Percentiles rank a stretch among this genome's conserved stretches.
Conservation (phyloP, 2,797 vertebrate species). For the Sebastiscus tertius region DNA sequence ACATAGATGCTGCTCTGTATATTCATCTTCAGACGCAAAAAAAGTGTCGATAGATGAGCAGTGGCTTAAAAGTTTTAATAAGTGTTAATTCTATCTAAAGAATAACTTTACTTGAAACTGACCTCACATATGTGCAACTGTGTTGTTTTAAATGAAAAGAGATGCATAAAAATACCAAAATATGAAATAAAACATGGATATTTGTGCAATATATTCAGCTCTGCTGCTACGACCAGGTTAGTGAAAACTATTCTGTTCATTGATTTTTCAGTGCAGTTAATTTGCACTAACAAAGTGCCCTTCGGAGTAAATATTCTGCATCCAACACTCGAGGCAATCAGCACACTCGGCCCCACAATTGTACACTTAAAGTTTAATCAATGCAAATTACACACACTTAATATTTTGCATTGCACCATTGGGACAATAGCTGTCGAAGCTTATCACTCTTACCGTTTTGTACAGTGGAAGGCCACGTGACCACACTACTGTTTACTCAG, state of each 20-base stretch:
- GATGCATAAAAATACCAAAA: neutral
- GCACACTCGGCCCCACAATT: conserved; percentile 64
- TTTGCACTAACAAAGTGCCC: conserved; percentile 80
- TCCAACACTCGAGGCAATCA: conserved; percentile 77
- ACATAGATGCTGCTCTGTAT: conserved; percentile 65
- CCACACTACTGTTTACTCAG: conserved; percentile 2
- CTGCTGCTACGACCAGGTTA: neutral
- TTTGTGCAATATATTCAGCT: neutral
- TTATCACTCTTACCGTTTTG: conserved; percentile 18
- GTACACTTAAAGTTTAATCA: conserved; percentile 81
- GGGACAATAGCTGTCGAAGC: conserved; percentile 35
- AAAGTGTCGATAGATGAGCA: neutral
- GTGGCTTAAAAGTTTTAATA: conserved; percentile 16
- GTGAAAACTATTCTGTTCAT: conserved; percentile 42
- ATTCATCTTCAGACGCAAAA: conserved; percentile 19
- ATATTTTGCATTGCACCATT: conserved; percentile 54
- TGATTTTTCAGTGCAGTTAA: conserved; percentile 67
- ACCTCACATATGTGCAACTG: neutral
- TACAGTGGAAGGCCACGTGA: conserved; percentile 14
- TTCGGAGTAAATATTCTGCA: conserved; percentile 75
- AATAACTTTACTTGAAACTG: neutral
- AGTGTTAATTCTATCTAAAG: neutral
- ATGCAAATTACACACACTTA: conserved; percentile 81
- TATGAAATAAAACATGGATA: neutral
- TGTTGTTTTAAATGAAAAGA: neutral